Evolutionary conservation across 2,888 invertebrate species (phyloP).

Genomic region (Argyresthia goedartella): DNA sequence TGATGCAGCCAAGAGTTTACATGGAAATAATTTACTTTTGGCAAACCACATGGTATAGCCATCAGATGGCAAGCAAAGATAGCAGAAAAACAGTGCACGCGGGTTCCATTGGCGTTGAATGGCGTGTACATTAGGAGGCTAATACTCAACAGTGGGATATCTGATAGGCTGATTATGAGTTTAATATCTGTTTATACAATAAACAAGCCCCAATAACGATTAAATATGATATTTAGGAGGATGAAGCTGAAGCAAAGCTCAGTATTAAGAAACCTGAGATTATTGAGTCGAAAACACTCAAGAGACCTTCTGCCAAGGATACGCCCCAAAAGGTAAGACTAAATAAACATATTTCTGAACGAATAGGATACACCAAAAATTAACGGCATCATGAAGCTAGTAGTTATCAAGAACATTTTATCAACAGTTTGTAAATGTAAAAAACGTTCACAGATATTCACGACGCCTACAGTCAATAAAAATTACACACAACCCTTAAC

Average conservation of each 20-base stretch:
- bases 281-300: slow-evolving; percentile 55
- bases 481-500: slow-evolving; percentile 21
- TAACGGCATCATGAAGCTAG: background rate
- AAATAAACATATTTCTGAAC: background rate
- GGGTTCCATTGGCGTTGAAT: too few species aligned
- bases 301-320: slow-evolving; percentile 48
- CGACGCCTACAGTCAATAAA: background rate
- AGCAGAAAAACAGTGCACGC: too few species aligned
- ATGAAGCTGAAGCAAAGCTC: slow-evolving; percentile 56
- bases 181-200: background rate
- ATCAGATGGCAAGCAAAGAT: too few species aligned
- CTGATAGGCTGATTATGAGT: background rate
- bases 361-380: background rate
- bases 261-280: slow-evolving; percentile 61
- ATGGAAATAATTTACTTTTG: too few species aligned
- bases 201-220: background rate
- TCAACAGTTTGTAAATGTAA: too few species aligned
- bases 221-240: slow-evolving; percentile 33
- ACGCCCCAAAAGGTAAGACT: slow-evolving; percentile 28
- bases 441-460: background rate
- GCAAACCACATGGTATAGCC: too few species aligned
- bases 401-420: background rate
- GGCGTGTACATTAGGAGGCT: too few species aligned
- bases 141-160: too few species aligned
- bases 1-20: too few species aligned